A percentile compares a stretch with the other conserved stretches of the same genome.
Evolutionary conservation across 2,797 vertebrate genomes (phyloP).

Genomic region (Tadarida brasiliensis): DNA sequence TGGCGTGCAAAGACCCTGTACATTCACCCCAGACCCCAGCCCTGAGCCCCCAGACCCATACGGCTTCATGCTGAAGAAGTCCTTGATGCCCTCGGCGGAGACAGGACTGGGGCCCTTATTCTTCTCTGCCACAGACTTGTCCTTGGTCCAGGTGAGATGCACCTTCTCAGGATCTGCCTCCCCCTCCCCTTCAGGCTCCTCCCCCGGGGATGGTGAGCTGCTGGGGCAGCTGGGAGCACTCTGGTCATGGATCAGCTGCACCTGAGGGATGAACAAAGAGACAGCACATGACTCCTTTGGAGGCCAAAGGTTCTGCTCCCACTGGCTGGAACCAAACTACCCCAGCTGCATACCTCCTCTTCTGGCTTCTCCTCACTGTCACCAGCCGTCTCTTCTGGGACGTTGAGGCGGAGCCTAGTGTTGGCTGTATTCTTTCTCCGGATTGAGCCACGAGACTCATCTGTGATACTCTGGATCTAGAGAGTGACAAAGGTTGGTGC

Average conservation of each 20-base stretch:
- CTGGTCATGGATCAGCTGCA: conserved; percentile 98
- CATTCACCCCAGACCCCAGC: neutral
- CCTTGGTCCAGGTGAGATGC: conserved; percentile 98
- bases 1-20: neutral
- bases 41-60: conserved; percentile 81
- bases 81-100: conserved; percentile 96
- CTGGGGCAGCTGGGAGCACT: conserved; percentile 93
- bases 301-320: neutral
- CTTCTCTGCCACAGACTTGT: conserved; percentile 95
- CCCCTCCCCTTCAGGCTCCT: conserved; percentile 90
- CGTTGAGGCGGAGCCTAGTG: conserved; percentile 94
- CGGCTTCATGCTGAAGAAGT: conserved; percentile 99
- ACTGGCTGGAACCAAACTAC: neutral
- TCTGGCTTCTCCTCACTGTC: conserved; percentile 95
- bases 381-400: conserved; percentile 94
- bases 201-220: conserved; percentile 92
- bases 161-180: conserved; percentile 94
- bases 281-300: neutral
- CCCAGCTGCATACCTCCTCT: conserved; percentile 90
- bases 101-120: conserved; percentile 93
- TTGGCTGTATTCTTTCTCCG: conserved; percentile 96
- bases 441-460: conserved; percentile 97
- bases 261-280: conserved; percentile 88
- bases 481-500: conserved; percentile 36
- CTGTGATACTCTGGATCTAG: conserved; percentile 99